Base-by-base conservation (phyloP, 2,888 invertebrate genomes). In the Aphodius sticticus region DNA sequence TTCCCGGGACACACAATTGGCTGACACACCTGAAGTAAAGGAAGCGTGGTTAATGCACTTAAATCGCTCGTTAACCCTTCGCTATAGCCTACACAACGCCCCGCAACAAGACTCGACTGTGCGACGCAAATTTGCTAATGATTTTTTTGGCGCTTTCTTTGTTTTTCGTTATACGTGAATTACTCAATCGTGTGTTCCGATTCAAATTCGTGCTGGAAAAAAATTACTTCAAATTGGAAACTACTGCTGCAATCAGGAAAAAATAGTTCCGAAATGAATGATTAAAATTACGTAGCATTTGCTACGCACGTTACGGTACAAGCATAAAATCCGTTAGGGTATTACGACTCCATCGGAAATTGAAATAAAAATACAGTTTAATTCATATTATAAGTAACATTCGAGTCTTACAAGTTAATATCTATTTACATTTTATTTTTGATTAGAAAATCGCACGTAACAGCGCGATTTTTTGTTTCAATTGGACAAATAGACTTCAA, bases 1-100 rank as follows among this genome's bases (percentile, higher is more conserved):
- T 26, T 37, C 74, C 81, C 83, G 84, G 83, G 81, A 77, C 86
- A 87, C 37, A 74, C 74, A 86, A 53, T 53, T 87, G 87, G 88
- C 87, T 87, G 89, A 87, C 89, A 91, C 90, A 91, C 90, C 91
- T 91, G 90, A 88, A 90, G 90, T 90, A 90, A 90, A 90, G 90
- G 90, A 91, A 90, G 88, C 89, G 88, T 89, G 88, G 90, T 90
- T 90, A 90, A 86, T 87, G 83, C 81, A 87, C 87, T 88, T 86
- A 88, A 87, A 88, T 86, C 86, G 86, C 86, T 88, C 87, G 86
- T 87, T 87, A 87, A 88, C 86, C 87, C 86, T 88, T 87, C 87
- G 53, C 53, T 53, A 53, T 87, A 88, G 88, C 89, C 89, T 89
- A 89, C 87, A 88, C 86, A 86, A 77, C 81, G 70, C 78, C 35